Evolutionary conservation across 92 coral and sea anemone genomes (phyloP), one percentile per base, ranked within the genome.

Genomic region (Porites rus): DNA sequence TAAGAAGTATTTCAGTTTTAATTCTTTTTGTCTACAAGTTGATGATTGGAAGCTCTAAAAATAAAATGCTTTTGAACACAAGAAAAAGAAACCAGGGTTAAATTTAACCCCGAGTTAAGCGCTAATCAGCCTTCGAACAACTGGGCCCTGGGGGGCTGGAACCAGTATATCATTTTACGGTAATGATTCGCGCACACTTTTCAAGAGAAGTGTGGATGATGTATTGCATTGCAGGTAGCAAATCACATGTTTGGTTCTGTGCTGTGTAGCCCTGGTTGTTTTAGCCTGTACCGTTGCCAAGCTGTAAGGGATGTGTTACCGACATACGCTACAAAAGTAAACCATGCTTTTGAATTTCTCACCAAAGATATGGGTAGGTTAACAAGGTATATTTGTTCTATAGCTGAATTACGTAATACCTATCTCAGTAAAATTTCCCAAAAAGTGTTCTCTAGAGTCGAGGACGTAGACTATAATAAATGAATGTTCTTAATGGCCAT

Each of bases 241-340:
- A 93, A 95, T 85, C 95, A 94, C 76, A 94, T 95, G 59, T 78
- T 95, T 53, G 98, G 98, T 9, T 95, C 98, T 6, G 94, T 95
- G 51, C 31, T 95, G 85, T 91, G 94, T 21, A 84, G 96, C 70
- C 94, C 96, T 25, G 98, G 98, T 31, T 95, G 98, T 84, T 95
- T 95, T 86, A 93, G 98, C 53, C 84, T 93, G n/a, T 95, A 90
- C 85, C 92, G 98, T 25, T 80, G 92, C 69, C 89, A 89, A 67
- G 96, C 96, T 56, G 88, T 95, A 24, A 80, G 94, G 13, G 93
- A 93, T 14, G 92, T 91, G 1, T 69, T 93, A 16, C 96, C 93
- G 53, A 92, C 72, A 22, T 95, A 93, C 81, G 90, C 98, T 51
- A 86, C 90, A 25, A 69, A 74, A 22, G 94, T 92, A n/a, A 83